These are phyloP conservation scores for Narcine bancroftii DNA, from an alignment of 2,113 vertebrate genomes.

Conservation along the genomic window DNA sequence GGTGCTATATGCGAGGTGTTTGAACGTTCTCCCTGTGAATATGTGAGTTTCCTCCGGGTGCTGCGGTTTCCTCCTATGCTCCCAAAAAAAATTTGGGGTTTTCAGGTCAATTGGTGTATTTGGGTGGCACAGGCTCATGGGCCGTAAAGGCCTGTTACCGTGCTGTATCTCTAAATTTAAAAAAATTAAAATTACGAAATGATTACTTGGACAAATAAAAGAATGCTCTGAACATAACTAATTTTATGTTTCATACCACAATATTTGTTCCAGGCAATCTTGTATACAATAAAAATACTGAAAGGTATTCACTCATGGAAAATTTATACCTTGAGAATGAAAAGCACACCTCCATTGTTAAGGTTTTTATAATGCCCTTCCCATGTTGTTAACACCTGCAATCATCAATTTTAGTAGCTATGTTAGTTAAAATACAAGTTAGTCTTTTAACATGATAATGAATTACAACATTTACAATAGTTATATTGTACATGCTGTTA, in stretches of 20 bases:
- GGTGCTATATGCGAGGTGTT: too few relatives aligned
- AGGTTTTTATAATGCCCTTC: not conserved
- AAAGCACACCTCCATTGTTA: not conserved
- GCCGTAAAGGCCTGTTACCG: too few relatives aligned
- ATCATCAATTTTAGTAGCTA: not conserved
- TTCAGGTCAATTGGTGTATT: too few relatives aligned
- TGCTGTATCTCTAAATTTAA: too few relatives aligned
- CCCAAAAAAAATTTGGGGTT: too few relatives aligned
- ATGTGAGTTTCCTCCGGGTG: too few relatives aligned
- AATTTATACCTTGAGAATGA: not conserved
- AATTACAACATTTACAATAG: not conserved
- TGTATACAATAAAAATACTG: constrained; percentile 3
- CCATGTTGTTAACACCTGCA: not conserved
- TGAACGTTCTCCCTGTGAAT: too few relatives aligned
- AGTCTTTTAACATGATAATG: not conserved
- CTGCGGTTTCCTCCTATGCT: too few relatives aligned
- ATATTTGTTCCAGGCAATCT: not conserved
- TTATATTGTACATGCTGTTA: too few relatives aligned
- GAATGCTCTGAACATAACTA: not conserved
- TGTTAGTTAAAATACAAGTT: not conserved
- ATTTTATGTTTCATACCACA: not conserved
- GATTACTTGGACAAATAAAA: not conserved
- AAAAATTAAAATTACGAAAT: not conserved
- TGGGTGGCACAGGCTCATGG: too few relatives aligned
- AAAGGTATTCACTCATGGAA: not conserved